Evolutionary conservation across 2,797 vertebrate species (phyloP), one percentile per base, ranked within the genome.

Genomic region (Erethizon dorsatum): DNA sequence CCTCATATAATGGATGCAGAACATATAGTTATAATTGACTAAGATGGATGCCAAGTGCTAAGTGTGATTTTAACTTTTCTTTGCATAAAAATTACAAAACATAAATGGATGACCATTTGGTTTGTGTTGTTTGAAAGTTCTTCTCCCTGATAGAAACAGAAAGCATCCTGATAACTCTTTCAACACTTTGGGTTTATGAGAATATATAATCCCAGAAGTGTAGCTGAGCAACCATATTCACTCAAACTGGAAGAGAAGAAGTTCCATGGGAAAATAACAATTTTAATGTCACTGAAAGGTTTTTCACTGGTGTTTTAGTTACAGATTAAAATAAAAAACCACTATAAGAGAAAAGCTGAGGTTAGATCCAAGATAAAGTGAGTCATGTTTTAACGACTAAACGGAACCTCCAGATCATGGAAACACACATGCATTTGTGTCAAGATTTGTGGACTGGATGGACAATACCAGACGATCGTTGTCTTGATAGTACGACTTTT

Each of bases 361-460:
- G 96, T 98, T 97, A 97, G 87, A 97, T 95, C 91, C 71, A 96
- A 88, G 97, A 97, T 97, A 97, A 97, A 97, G 96, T 97, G 79
- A 98, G 93, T 97, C 96, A 98, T 98, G 95, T 82, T 96, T 98
- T 96, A 97, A 91, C 31, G 93, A 98, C 98, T 95, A 94, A 98
- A 98, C 1, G 41, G 91, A 97, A 83, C 91, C 83, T 78, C 88
- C 94, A 90, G 67, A 80, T 95, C 90, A 50, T 94, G 78, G 95
- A 98, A 98, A 98, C 69, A 96, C 95, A 95, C 91, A 95, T 91
- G 31, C 85, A 95, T 93, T 98, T 93, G 96, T 97, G 96, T 98
- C 94, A 98, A 98, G 98, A 97, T 98, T 96, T 80, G 96, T 97
- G 93, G 69, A 73, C 37, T 75, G 28, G 31, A 31, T n/a, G 37